phyloP scores from a whole-genome alignment of 2,888 invertebrate genomes.

The Acanthosoma haemorrhoidale region DNA sequence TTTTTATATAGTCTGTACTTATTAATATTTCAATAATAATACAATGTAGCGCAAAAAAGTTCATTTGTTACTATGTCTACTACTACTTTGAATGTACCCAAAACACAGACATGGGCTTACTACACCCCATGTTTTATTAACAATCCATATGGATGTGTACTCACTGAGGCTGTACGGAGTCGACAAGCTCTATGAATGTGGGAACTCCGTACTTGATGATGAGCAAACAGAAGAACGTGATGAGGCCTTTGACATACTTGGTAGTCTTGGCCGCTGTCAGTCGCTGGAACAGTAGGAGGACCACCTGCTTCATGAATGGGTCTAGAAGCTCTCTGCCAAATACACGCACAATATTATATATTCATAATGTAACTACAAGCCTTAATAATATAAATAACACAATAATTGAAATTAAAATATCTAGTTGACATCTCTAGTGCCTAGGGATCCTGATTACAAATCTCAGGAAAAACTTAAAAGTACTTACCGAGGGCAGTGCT shows the following conservation, averaged over 20 bases:
- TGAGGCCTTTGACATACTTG: conserved; percentile 84
- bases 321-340: conserved; percentile 68
- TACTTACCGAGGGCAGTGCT: conserved; percentile 75
- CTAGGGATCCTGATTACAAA: background rate
- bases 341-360: background rate
- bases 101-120: background rate
- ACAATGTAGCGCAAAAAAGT: too few relatives aligned
- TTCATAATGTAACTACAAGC: background rate
- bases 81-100: background rate
- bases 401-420: background rate
- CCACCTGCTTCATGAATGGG: conserved; percentile 78
- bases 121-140: background rate
- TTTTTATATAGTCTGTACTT: too few relatives aligned
- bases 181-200: conserved; percentile 68
- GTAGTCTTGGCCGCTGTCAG: conserved; percentile 89
- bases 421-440: background rate
- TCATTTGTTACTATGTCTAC: too few relatives aligned
- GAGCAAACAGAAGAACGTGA: conserved; percentile 87
- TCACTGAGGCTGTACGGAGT: conserved; percentile 79
- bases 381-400: background rate
- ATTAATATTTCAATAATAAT: too few relatives aligned
- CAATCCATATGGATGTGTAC: conserved; percentile 43
- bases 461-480: background rate
- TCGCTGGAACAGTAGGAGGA: conserved; percentile 87
- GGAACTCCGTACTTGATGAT: conserved; percentile 73